These are phyloP conservation scores for Lepus europaeus DNA, from an alignment of 2,113 vertebrate genomes.

Conservation along the genomic window DNA sequence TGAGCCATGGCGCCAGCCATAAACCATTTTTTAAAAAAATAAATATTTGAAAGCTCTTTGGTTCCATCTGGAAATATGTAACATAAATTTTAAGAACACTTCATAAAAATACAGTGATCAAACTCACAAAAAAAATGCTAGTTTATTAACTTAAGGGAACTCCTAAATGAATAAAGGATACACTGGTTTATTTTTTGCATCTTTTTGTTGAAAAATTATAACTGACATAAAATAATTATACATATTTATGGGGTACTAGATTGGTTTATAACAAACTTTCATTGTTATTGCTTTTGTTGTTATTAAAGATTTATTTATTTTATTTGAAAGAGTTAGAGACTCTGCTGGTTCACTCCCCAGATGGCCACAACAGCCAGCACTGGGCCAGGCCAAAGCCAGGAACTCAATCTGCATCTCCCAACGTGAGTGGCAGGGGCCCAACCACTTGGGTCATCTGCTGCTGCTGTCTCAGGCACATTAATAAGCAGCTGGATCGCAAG, in stretches of 20 bases:
- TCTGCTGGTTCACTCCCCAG: no score
- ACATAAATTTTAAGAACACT: constrained; percentile 19
- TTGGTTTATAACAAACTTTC: neutral
- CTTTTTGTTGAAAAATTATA: neutral
- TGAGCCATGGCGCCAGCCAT: no score
- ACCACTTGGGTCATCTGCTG: no score
- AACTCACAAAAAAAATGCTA: constrained; percentile 9
- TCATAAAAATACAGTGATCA: constrained; percentile 57
- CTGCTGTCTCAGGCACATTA: no score
- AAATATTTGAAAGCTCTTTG: constrained; percentile 40
- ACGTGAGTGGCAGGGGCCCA: no score
- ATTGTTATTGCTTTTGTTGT: no score
- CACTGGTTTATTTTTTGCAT: neutral
- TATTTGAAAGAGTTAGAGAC: no score
- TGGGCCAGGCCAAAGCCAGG: no score
- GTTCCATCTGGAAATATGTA: constrained; percentile 42
- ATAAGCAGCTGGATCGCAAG: no score
- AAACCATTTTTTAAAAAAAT: neutral
- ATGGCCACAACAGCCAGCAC: no score
- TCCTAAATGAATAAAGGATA: neutral
- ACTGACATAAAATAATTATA: neutral
- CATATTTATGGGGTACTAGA: neutral
- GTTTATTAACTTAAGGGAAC: neutral
- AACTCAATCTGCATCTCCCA: no score
- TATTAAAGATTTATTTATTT: no score